Conservation (phyloP, 2,888 invertebrate genomes). For the Yponomeuta evonymella region DNA sequence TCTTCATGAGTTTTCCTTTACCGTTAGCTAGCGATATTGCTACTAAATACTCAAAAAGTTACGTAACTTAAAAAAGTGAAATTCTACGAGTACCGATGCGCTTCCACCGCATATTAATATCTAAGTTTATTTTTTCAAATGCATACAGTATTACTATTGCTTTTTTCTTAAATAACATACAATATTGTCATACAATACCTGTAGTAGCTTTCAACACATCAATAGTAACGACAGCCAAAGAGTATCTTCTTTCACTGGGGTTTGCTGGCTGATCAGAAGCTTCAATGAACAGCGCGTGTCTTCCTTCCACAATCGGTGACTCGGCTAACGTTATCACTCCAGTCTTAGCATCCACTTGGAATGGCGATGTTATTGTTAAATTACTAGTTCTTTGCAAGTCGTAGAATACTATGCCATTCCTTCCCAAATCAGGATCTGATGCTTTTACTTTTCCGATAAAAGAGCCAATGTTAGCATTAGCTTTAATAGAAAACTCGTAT, state of each 20-base stretch:
- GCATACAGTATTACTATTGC: too few relatives aligned
- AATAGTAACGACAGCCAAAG: slow-evolving; percentile 89
- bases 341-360: slow-evolving; percentile 82
- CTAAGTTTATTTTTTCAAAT: too few relatives aligned
- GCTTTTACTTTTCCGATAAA: slow-evolving; percentile 87
- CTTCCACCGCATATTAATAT: too few relatives aligned
- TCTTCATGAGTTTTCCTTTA: too few relatives aligned
- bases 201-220: slow-evolving; percentile 79
- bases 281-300: slow-evolving; percentile 88
- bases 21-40: too few relatives aligned
- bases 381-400: slow-evolving; percentile 82
- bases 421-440: slow-evolving; percentile 86
- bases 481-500: slow-evolving; percentile 85
- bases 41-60: too few relatives aligned
- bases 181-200: slow-evolving; percentile 48
- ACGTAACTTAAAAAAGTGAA: too few relatives aligned
- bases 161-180: background rate
- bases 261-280: slow-evolving; percentile 89
- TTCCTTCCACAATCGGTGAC: slow-evolving; percentile 80
- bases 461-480: slow-evolving; percentile 81
- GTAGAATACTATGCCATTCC: slow-evolving; percentile 83
- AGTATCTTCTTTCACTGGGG: slow-evolving; percentile 88
- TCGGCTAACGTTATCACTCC: slow-evolving; percentile 82
- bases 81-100: too few relatives aligned
- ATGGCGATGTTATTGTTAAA: slow-evolving; percentile 79